phyloP scores from a whole-genome alignment of 2,888 invertebrate genomes.

The Amiota communis region DNA sequence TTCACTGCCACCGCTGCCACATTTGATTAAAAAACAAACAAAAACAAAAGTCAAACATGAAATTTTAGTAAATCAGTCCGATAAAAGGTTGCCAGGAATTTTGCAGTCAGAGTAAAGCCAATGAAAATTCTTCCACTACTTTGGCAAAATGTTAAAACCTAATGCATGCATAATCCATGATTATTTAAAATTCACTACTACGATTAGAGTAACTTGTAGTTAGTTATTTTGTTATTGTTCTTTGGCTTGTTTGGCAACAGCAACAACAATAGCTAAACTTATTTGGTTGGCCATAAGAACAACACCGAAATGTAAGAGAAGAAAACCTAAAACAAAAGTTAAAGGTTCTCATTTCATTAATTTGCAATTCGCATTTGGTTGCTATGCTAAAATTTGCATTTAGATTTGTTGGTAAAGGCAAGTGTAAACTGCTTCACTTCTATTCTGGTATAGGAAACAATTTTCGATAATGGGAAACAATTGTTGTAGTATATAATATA shows the following conservation, averaged over 20 bases:
- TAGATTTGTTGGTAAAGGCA: slow-evolving; percentile 61
- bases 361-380: slow-evolving; percentile 67
- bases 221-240: slow-evolving; percentile 39
- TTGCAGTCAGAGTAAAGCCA: not conserved
- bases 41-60: not conserved
- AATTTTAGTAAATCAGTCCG: not conserved
- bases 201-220: slow-evolving; percentile 47
- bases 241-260: slow-evolving; percentile 29
- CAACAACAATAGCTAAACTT: slow-evolving; percentile 37
- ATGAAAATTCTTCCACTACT: not conserved
- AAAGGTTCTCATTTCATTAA: slow-evolving; percentile 65
- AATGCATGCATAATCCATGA: slow-evolving; percentile 68
- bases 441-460: too few relatives aligned
- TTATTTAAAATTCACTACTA: slow-evolving; percentile 61
- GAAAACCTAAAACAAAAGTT: slow-evolving; percentile 66
- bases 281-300: slow-evolving; percentile 43
- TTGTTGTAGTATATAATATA: not conserved
- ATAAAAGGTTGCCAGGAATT: too few relatives aligned
- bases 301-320: not conserved
- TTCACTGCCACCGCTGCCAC: not conserved
- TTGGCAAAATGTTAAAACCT: slow-evolving; percentile 47
- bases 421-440: too few relatives aligned
- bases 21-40: not conserved
- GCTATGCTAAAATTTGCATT: slow-evolving; percentile 59
- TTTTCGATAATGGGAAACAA: too few relatives aligned